phyloP scores from a whole-genome alignment of 2,797 vertebrate genomes.

The Onychomys torridus region DNA sequence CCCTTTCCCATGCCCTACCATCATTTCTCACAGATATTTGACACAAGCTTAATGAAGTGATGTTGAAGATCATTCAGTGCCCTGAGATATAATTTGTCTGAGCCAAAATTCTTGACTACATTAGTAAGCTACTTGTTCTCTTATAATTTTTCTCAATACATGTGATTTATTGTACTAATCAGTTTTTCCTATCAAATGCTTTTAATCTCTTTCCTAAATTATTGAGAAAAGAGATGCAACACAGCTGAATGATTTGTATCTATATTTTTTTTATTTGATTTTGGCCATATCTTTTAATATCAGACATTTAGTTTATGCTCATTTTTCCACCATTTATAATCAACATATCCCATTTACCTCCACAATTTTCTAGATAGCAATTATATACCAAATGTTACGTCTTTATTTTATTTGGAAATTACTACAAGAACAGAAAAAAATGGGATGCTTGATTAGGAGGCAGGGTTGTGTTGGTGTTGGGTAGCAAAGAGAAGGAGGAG shows the following conservation, averaged over 20 bases:
- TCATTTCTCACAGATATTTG: constrained; percentile 49
- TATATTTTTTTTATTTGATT: background rate
- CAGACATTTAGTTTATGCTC: background rate
- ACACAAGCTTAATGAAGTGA: constrained; percentile 48
- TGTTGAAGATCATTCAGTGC: constrained; percentile 38
- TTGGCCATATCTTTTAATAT: background rate
- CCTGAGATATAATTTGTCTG: constrained; percentile 27
- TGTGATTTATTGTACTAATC: constrained; percentile 42
- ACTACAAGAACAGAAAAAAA: background rate
- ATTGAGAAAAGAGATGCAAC: constrained; percentile 26
- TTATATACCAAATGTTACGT: background rate
- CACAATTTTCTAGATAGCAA: background rate
- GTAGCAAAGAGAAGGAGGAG: too few species aligned
- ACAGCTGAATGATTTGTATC: background rate
- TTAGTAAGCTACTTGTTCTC: background rate
- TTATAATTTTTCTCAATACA: constrained; percentile 40
- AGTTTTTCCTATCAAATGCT: background rate
- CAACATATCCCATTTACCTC: background rate
- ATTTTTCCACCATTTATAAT: background rate
- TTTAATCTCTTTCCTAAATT: constrained; percentile 39
- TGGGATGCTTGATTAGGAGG: too few species aligned
- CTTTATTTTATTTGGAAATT: background rate
- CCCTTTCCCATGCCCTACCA: background rate
- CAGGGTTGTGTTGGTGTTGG: too few species aligned
- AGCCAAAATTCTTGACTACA: constrained; percentile 27